These are phyloP conservation scores for Maconellicoccus hirsutus DNA, from an alignment of 1,140 invertebrate genomes.

Conservation along the genomic window DNA sequence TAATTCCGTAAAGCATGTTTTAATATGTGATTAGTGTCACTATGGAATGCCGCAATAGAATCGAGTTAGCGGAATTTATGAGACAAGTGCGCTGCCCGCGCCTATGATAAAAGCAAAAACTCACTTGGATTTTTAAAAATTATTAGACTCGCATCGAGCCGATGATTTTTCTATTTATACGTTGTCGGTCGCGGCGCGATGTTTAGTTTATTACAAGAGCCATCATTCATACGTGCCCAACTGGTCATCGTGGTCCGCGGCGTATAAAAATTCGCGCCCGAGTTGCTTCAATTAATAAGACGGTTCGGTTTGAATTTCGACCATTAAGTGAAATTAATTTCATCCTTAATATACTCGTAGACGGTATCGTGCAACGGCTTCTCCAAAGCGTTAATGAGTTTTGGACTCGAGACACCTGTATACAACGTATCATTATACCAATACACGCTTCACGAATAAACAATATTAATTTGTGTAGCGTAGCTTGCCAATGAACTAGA, in stretches of 20 bases:
- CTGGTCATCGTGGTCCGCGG: too few relatives aligned
- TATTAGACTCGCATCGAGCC: background rate
- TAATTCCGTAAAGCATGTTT: constrained; percentile 16
- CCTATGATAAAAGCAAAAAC: background rate
- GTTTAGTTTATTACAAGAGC: too few relatives aligned
- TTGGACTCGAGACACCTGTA: background rate
- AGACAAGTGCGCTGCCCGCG: background rate
- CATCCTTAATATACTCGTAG: background rate
- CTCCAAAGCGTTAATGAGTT: background rate
- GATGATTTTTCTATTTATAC: too few relatives aligned
- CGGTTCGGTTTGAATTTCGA: background rate
- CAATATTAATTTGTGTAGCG: background rate
- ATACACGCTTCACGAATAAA: background rate
- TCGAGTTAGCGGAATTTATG: constrained; percentile 17
- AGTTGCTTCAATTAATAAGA: too few relatives aligned
- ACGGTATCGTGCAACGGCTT: background rate
- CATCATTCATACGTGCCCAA: too few relatives aligned
- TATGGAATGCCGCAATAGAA: constrained; percentile 16
- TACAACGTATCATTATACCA: constrained; percentile 1
- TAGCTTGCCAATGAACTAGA: too few relatives aligned
- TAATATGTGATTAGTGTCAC: constrained; percentile 19
- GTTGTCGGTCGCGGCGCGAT: too few relatives aligned
- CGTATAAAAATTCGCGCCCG: too few relatives aligned
- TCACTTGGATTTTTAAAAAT: background rate
- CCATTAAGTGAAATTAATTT: background rate